These are phyloP conservation scores for Takifugu flavidus DNA, from an alignment of 2,113 vertebrate genomes.

Conservation along the genomic window DNA sequence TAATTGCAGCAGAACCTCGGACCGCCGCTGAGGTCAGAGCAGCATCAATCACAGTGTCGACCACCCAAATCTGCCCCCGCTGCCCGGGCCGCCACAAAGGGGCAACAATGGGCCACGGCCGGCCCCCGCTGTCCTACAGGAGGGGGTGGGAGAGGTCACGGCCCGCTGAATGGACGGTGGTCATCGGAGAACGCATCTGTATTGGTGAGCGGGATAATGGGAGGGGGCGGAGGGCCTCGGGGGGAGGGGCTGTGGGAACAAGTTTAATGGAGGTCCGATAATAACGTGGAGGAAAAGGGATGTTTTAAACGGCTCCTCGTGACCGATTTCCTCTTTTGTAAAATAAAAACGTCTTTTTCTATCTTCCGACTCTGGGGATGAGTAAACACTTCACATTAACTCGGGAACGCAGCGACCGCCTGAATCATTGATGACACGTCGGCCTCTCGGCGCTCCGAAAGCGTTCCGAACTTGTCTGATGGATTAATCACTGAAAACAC, in stretches of 20 bases:
- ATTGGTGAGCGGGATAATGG: slow-evolving; percentile 57
- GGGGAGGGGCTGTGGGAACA: slow-evolving; percentile 58
- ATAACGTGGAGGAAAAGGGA: too few relatives aligned
- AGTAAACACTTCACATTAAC: slow-evolving; percentile 23
- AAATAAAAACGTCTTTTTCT: not conserved
- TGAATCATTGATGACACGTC: slow-evolving; percentile 21
- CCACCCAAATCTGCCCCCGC: slow-evolving; percentile 20
- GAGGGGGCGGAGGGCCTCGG: slow-evolving; percentile 26
- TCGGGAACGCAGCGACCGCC: slow-evolving; percentile 4
- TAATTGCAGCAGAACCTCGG: slow-evolving; percentile 77
- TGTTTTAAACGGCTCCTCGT: not conserved
- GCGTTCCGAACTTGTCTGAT: slow-evolving; percentile 1
- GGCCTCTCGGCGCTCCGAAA: slow-evolving; percentile 2
- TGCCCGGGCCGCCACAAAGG: slow-evolving; percentile 50
- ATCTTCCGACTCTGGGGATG: not conserved
- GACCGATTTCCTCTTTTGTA: not conserved
- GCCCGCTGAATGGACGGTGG: slow-evolving; percentile 52
- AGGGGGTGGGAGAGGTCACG: slow-evolving; percentile 54
- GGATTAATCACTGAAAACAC: slow-evolving; percentile 2
- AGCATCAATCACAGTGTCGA: slow-evolving; percentile 56
- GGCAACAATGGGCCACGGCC: slow-evolving; percentile 49
- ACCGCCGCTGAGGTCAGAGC: slow-evolving; percentile 51
- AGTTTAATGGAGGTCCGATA: slow-evolving; percentile 4
- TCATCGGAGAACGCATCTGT: slow-evolving; percentile 33
- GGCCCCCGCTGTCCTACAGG: slow-evolving; percentile 38